Conservation (phyloP, 2,797 vertebrate species). For the Hoplostethus atlanticus region DNA sequence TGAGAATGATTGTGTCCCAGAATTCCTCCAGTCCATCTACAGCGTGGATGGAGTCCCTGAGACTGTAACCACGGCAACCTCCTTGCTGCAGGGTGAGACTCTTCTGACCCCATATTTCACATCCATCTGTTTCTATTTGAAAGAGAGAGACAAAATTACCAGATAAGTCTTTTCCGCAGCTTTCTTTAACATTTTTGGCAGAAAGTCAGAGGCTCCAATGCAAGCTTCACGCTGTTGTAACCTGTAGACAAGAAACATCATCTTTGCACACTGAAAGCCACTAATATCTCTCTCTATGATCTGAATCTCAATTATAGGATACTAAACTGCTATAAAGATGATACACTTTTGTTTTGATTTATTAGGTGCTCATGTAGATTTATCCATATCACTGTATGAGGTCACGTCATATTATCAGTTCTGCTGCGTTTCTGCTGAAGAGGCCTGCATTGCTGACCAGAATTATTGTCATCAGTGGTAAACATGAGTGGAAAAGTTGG, state of each 20-base stretch:
- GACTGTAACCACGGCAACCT: slow-evolving; percentile 91
- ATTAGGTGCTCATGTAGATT: slow-evolving; percentile 15
- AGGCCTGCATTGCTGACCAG: background rate
- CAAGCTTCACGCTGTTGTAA: slow-evolving; percentile 8
- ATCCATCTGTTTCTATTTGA: slow-evolving; percentile 65
- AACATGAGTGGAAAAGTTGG: slow-evolving; percentile 6
- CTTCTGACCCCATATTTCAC: slow-evolving; percentile 57
- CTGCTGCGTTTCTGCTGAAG: slow-evolving; percentile 9
- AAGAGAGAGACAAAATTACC: slow-evolving; percentile 23
- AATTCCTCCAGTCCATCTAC: slow-evolving; percentile 92
- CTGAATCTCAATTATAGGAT: slow-evolving; percentile 26
- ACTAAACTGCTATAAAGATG: background rate
- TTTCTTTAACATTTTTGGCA: slow-evolving; percentile 15
- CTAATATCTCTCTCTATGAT: slow-evolving; percentile 36
- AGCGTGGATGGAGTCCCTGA: slow-evolving; percentile 89
- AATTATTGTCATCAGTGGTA: background rate
- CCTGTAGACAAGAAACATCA: slow-evolving; percentile 11
- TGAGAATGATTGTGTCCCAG: slow-evolving; percentile 90
- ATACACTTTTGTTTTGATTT: slow-evolving; percentile 45
- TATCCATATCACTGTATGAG: slow-evolving; percentile 30
- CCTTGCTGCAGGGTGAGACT: slow-evolving; percentile 89
- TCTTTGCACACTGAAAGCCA: slow-evolving; percentile 21
- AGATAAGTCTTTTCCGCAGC: slow-evolving; percentile 26
- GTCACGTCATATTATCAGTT: slow-evolving; percentile 31
- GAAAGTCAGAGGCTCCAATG: slow-evolving; percentile 6